Percentiles rank a stretch among this genome's conserved stretches.
Evolutionary conservation across 2,113 vertebrate genomes (phyloP).

Genomic region (Tinamus guttatus): DNA sequence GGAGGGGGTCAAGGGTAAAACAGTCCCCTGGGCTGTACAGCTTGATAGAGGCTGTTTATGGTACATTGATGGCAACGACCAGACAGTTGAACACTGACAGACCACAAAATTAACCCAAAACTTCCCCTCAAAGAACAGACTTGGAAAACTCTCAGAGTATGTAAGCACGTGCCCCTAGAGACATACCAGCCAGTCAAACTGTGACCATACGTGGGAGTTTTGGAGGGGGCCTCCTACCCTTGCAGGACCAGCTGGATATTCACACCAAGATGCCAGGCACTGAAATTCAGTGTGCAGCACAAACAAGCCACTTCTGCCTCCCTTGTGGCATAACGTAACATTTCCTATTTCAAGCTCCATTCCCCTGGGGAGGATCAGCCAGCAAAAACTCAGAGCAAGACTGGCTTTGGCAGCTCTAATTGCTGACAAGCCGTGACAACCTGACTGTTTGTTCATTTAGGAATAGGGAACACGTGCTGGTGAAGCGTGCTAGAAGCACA

Average conservation of each 20-base stretch:
- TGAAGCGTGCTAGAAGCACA: not conserved
- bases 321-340: fast-evolving
- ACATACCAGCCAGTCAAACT: not conserved
- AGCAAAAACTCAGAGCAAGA: not conserved
- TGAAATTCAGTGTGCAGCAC: not conserved
- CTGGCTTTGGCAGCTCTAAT: not conserved
- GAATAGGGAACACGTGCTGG: not conserved
- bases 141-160: not conserved
- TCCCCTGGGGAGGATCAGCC: not conserved
- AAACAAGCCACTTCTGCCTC: not conserved
- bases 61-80: fast-evolving
- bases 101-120: not conserved
- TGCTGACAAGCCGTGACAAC: not conserved
- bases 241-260: not conserved
- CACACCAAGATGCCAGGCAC: not conserved
- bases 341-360: not conserved
- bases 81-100: not conserved
- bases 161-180: not conserved
- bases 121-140: not conserved
- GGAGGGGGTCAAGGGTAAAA: not conserved
- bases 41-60: not conserved
- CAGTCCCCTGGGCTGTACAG: not conserved
- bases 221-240: not conserved
- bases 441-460: not conserved
- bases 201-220: not conserved